Conservation (phyloP, 2,888 invertebrate genomes). For the Diarsia rubi region DNA sequence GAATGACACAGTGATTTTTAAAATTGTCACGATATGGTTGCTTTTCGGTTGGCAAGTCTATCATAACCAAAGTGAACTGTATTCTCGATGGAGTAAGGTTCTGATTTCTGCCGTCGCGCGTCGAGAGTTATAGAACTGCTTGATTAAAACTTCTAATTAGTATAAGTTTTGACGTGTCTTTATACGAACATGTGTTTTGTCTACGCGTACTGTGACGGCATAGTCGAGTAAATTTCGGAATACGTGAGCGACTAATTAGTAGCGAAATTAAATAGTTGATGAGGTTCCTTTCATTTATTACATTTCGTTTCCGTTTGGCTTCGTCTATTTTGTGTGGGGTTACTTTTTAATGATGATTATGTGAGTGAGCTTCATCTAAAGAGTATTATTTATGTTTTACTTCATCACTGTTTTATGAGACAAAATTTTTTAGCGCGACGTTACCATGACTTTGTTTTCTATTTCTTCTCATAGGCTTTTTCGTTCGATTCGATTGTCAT, state of each 20-base stretch:
- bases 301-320: constrained; percentile 24
- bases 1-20: not conserved
- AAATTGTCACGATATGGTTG: not conserved
- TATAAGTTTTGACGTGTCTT: constrained; percentile 17
- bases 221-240: constrained; percentile 11
- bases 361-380: not conserved
- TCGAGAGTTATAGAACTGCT: constrained; percentile 7
- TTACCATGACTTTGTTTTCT: not conserved
- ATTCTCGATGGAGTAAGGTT: not conserved
- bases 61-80: not conserved
- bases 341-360: constrained; percentile 10
- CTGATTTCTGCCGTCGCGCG: not conserved
- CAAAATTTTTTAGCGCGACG: not conserved
- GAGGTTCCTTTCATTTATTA: constrained; percentile 28
- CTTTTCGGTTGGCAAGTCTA: not conserved
- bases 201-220: constrained; percentile 30
- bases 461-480: not conserved
- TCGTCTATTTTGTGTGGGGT: not conserved
- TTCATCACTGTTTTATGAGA: not conserved
- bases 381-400: not conserved
- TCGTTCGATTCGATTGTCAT: not conserved
- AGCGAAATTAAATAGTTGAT: constrained; percentile 51
- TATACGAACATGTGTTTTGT: constrained; percentile 42
- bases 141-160: constrained; percentile 52
- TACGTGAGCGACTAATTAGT: constrained; percentile 52